phyloP scores from a whole-genome alignment of 92 coral and sea anemone species.

The Hydrozoanthus gracilis region DNA sequence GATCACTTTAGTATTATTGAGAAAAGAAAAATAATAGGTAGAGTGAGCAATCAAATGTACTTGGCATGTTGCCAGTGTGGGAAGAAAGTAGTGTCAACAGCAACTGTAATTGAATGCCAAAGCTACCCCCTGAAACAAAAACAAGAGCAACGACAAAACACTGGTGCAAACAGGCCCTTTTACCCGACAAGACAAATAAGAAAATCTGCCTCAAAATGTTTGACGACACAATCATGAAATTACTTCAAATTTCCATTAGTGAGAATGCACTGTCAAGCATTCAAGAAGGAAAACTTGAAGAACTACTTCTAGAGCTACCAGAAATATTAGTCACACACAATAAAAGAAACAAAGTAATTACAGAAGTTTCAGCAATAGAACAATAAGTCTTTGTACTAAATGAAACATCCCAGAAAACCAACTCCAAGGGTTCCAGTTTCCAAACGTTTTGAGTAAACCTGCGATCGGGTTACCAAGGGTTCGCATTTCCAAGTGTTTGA shows the following conservation, averaged over 20 bases:
- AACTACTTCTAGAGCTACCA: slow-evolving; percentile 21
- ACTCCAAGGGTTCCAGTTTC: no score
- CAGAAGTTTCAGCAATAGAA: slow-evolving; percentile 12
- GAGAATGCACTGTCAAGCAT: not conserved
- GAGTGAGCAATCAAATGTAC: slow-evolving; percentile 8
- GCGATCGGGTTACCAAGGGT: no score
- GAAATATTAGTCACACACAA: slow-evolving; percentile 12
- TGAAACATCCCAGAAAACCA: not conserved
- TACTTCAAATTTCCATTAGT: slow-evolving; percentile 30
- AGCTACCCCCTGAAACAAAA: slow-evolving; percentile 12
- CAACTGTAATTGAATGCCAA: slow-evolving; percentile 22
- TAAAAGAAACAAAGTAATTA: slow-evolving; percentile 27
- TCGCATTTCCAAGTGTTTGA: no score
- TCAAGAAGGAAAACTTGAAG: slow-evolving; percentile 26
- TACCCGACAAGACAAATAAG: slow-evolving; percentile 10
- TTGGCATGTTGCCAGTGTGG: slow-evolving; percentile 5
- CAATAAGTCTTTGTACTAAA: slow-evolving; percentile 1
- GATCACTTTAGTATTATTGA: slow-evolving; percentile 7
- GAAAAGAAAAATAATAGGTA: slow-evolving; percentile 1
- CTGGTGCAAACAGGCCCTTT: slow-evolving; percentile 12
- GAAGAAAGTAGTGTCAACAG: slow-evolving; percentile 10
- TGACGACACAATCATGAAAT: slow-evolving; percentile 30
- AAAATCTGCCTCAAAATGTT: slow-evolving; percentile 7
- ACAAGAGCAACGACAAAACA: slow-evolving; percentile 19
- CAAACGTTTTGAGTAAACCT: no score